These are phyloP conservation scores for Drosophila meridiana DNA, from an alignment of 2,888 invertebrate genomes.

Conservation along the genomic window DNA sequence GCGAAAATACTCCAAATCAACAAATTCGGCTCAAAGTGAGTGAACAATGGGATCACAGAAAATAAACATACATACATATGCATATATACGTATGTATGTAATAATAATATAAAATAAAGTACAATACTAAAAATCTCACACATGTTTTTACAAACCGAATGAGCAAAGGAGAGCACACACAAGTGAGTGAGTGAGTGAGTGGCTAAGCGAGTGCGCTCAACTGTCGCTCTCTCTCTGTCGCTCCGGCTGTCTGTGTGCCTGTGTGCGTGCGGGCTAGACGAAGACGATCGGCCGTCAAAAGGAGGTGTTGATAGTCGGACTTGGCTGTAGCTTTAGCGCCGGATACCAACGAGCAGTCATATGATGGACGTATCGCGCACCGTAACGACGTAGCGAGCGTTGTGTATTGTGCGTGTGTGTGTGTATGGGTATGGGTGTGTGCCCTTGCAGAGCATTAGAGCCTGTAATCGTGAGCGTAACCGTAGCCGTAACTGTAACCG, in stretches of 20 bases:
- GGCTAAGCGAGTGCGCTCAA: conserved; percentile 3
- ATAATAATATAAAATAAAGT: conserved; percentile 12
- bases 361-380: conserved; percentile 75
- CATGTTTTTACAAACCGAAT: conserved; percentile 24
- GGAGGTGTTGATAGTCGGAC: conserved; percentile 74
- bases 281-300: conserved; percentile 59
- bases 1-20: conserved; percentile 42
- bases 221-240: not conserved
- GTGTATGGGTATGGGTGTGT: not conserved
- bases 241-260: not conserved
- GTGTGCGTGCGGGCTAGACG: conserved; percentile 15
- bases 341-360: conserved; percentile 64
- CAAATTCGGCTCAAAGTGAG: conserved; percentile 51
- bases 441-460: conserved; percentile 2
- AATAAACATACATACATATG: not conserved
- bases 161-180: conserved; percentile 8
- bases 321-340: conserved; percentile 58
- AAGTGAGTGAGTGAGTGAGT: conserved; percentile 9
- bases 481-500: conserved; percentile 4
- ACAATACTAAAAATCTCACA: conserved; percentile 25
- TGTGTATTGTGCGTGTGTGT: conserved; percentile 7
- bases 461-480: conserved; percentile 21
- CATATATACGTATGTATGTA: not conserved
- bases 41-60: conserved; percentile 46
- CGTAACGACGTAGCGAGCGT: conserved; percentile 53